phyloP scores from a whole-genome alignment of 2,113 vertebrate genomes.

The Elephas maximus region DNA sequence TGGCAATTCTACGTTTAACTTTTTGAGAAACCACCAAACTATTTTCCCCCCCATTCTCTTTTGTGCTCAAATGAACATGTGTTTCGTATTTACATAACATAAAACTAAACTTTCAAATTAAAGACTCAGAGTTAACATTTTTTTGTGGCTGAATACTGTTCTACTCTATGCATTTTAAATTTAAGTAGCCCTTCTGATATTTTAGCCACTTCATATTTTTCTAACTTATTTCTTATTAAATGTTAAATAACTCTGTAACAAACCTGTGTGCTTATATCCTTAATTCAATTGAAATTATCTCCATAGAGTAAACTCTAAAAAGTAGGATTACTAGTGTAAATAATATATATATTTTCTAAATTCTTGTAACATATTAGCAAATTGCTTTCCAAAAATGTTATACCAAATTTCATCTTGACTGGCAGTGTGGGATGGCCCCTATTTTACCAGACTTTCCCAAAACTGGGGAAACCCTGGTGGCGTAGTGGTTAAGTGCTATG shows the following conservation, averaged over 20 bases:
- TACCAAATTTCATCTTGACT: neutral
- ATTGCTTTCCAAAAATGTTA: neutral
- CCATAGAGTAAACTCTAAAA: neutral
- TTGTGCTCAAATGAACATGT: neutral
- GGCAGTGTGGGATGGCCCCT: neutral
- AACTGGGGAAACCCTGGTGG: neutral
- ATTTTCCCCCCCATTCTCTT: too few species aligned
- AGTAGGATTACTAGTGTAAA: neutral
- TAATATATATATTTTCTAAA: constrained; percentile 29
- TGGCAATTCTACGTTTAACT: too few species aligned
- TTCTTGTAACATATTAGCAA: neutral
- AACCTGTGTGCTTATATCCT: neutral
- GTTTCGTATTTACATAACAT: constrained; percentile 33
- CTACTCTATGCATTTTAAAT: neutral
- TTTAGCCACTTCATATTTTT: neutral
- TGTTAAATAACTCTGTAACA: neutral
- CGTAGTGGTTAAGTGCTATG: too few species aligned
- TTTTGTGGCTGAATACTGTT: neutral
- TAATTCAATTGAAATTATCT: constrained; percentile 30
- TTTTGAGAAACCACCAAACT: too few species aligned
- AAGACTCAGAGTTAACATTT: neutral
- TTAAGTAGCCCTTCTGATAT: constrained; percentile 1
- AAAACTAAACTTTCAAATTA: constrained; percentile 25
- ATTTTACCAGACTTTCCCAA: neutral
- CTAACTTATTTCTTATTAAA: constrained; percentile 5